Evolutionary conservation across 2,888 invertebrate genomes (phyloP), one percentile per base, ranked within the genome.

Genomic region (Argynnis bischoffii): DNA sequence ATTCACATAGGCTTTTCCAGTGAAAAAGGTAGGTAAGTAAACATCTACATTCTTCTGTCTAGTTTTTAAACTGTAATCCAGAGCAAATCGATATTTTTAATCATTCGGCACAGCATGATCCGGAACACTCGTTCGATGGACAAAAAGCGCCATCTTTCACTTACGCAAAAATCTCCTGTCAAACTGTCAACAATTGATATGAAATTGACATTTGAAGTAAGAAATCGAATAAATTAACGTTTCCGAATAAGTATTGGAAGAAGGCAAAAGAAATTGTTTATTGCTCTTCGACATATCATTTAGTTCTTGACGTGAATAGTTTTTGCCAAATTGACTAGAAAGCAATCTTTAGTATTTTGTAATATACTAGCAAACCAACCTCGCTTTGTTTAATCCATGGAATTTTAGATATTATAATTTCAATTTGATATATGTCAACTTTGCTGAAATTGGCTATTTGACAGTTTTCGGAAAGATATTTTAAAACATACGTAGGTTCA

Each of bases 151-250:
- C 55, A 66, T 66, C 31, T 66, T 57, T 60, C 18, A 53, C 6
- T 55, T n/a, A 61, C 35, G 55, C 54, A 66, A 68, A 57, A 66
- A 53, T 35, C 31, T 53, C 53, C 60, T 57, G 70, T 71, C 69
- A 71, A 66, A 54, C 66, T 64, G 60, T 69, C 70, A 69, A 56
- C 47, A 47, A 71, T 46, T 55, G 66, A 71, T 63, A 66, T 63
- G 59, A 53, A 47, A 66, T 21, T 68, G 69, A 69, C 70, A 18
- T 64, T 64, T 53, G 55, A 41, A 26, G 55, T 64, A 71, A 69
- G 59, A 69, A 66, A 61, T 47, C 21, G 69, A 69, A 66, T 69
- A 26, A 64, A 56, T 64, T 15, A 5, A 55, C 11, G 31, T 55
- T 18, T 55, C 51, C 14, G 51, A 11, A 51, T 35, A n/a, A n/a